Percentiles rank a stretch among this genome's conserved stretches.
These are phyloP conservation scores for Semotilus atromaculatus DNA, from an alignment of 2,797 vertebrate genomes.

Conservation along the genomic window DNA sequence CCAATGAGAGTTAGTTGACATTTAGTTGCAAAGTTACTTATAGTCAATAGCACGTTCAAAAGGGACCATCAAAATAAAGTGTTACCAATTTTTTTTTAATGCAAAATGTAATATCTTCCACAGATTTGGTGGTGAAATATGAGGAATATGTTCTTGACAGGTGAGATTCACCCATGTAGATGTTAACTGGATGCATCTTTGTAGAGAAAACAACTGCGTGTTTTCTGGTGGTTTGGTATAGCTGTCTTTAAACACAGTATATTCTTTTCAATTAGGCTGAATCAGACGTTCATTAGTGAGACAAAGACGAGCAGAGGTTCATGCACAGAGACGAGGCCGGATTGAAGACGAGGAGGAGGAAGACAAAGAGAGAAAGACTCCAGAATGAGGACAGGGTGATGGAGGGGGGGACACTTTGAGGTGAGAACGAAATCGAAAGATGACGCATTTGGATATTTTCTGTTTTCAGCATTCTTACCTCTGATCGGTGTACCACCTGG, in stretches of 20 bases:
- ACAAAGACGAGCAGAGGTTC: slow-evolving; percentile 69
- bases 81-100: no score
- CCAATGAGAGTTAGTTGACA: no score
- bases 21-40: no score
- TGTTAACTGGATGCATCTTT: neutral
- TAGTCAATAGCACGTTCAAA: no score
- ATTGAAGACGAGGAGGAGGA: slow-evolving; percentile 66
- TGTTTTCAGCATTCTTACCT: slow-evolving; percentile 98
- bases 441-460: slow-evolving; percentile 75
- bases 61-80: no score
- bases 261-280: slow-evolving; percentile 53
- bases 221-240: neutral
- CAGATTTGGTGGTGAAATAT: neutral
- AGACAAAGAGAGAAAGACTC: slow-evolving; percentile 66
- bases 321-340: slow-evolving; percentile 63
- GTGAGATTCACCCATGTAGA: neutral
- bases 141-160: neutral
- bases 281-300: slow-evolving; percentile 63
- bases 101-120: neutral
- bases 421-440: slow-evolving; percentile 46
- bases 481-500: slow-evolving; percentile 99
- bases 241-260: slow-evolving; percentile 42
- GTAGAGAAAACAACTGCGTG: neutral
- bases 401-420: slow-evolving; percentile 67
- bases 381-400: slow-evolving; percentile 71